Evolutionary conservation across 2,797 vertebrate species (phyloP).

Genomic region (Centropyge bicolor): DNA sequence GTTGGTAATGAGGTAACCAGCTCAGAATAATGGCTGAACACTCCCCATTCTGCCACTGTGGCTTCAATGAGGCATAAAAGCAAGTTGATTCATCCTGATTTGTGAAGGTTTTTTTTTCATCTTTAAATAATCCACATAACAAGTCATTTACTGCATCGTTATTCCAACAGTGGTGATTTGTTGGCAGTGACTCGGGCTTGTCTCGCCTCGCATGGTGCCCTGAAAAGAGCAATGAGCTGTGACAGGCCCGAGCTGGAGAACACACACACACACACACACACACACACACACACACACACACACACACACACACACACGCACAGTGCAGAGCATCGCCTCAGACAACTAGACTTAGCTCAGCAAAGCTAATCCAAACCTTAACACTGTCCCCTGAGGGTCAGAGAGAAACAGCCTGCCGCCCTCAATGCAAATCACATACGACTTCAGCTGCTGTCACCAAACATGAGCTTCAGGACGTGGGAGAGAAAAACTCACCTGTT

Average conservation of each 20-base stretch:
- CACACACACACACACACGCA: conserved; percentile 1
- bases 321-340: background rate
- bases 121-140: background rate
- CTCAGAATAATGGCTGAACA: background rate
- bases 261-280: conserved; percentile 2
- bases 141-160: background rate
- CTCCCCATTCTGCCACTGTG: background rate
- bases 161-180: background rate
- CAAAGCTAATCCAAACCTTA: conserved; percentile 40
- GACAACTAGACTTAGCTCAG: conserved; percentile 36
- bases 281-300: background rate
- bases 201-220: conserved; percentile 30
- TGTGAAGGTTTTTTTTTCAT: background rate
- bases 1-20: background rate
- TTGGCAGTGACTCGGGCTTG: conserved; percentile 11
- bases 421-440: conserved; percentile 29
- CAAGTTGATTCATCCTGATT: background rate
- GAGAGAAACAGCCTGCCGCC: conserved; percentile 19
- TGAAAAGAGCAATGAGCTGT: conserved; percentile 42
- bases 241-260: conserved; percentile 51
- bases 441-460: background rate
- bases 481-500: conserved; percentile 88
- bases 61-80: background rate
- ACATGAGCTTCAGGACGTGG: background rate
- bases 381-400: conserved; percentile 17